Base-by-base conservation (phyloP, 64 coral and sea anemone genomes). In the Acropora yongei region DNA sequence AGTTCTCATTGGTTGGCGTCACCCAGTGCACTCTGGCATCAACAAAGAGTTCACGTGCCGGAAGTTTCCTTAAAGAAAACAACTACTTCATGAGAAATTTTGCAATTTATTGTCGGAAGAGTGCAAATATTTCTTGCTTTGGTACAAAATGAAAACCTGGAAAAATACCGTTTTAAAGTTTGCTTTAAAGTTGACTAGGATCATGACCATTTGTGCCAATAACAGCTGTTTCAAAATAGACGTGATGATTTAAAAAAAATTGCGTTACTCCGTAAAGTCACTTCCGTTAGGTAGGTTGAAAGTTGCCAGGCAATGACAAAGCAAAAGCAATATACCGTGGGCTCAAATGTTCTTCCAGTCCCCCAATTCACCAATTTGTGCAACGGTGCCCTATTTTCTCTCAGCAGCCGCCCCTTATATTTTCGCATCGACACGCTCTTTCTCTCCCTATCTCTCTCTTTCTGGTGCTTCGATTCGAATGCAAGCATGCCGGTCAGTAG, bases 381-480 rank as follows among this genome's bases (percentile, higher is more conserved):
- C 86, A 93, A 93, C 49, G 2, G 13, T 13, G 16, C 92, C 92
- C 86, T 89, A 78, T 57, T 40, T 78, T 79, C 41, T 88, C 14
- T n/a, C 57, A 12, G 78, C 17, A 90, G 85, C 88, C 91, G 40
- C 95, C 95, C 95, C 95, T 17, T 12, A 93, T 84, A 96, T 96
- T 66, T 72, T 80, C 74, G 75, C 95, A 30, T 78, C 90, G 78
- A 78, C 63, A 20, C 82, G 88, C 72, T 42, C 51, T 80, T 88
- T 80, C 81, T 39, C 86, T 87, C 88, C 80, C 88, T 30, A 0
- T 87, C 88, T 87, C 88, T 30, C 30, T 87, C 88, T 87, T 83
- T 95, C 93, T 96, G 88, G 91, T 93, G 88, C 84, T 95, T 81
- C 51, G 77, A 81, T 92, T 92, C 76, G 76, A 88, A 87, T 51